Conservation (phyloP, 2,888 invertebrate genomes). For the Cephus rjabovi region DNA sequence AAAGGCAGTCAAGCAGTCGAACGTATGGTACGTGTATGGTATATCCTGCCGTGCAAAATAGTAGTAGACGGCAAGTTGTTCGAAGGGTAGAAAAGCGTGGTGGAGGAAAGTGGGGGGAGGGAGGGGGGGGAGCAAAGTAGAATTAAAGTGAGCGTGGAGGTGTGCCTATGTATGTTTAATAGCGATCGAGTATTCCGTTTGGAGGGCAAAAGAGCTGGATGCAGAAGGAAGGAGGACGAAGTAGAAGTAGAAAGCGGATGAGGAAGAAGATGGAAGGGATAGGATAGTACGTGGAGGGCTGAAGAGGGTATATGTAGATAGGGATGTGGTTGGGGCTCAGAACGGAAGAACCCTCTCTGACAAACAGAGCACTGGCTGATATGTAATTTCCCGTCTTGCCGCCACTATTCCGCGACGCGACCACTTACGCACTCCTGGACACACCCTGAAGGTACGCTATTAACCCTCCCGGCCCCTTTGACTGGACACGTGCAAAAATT, state of each 20-base stretch:
- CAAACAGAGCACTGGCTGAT: conserved; percentile 30
- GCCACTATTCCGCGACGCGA: neutral
- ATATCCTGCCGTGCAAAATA: neutral
- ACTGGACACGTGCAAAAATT: neutral
- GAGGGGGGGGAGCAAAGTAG: conserved; percentile 41
- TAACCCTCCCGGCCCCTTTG: neutral
- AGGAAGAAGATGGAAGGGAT: neutral
- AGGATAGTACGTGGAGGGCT: neutral
- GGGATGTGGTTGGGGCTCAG: conserved; percentile 7
- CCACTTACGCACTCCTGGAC: neutral
- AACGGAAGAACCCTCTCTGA: conserved; percentile 25
- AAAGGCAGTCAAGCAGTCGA: neutral
- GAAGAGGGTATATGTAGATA: neutral
- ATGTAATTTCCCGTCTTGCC: conserved; percentile 36
- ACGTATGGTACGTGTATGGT: neutral
- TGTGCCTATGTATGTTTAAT: conserved; percentile 62
- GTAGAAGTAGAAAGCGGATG: conserved; percentile 23
- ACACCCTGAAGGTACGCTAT: neutral
- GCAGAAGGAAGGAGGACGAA: conserved; percentile 24
- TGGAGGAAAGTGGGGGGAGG: conserved; percentile 54
- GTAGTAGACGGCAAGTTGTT: neutral
- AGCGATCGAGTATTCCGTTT: conserved; percentile 63
- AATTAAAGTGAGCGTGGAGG: conserved; percentile 57
- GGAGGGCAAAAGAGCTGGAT: conserved; percentile 40
- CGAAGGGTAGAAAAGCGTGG: conserved; percentile 12